Evolutionary conservation across 2,113 vertebrate genomes (phyloP).

Genomic region (Odocoileus virginianus): DNA sequence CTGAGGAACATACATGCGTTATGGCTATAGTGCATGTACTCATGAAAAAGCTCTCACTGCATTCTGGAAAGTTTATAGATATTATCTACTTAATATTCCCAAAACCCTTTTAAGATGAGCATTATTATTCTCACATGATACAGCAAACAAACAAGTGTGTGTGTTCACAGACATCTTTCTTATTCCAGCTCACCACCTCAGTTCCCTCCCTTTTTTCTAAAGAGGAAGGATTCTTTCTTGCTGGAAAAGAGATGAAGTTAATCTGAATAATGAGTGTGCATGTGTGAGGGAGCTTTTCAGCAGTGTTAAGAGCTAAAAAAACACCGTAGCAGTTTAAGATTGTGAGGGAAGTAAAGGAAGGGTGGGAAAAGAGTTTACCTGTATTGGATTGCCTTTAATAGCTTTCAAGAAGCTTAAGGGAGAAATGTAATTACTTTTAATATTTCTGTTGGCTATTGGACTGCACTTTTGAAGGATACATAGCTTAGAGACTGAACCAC

Average conservation of each 20-base stretch:
- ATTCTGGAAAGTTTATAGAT: neutral
- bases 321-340: neutral
- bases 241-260: neutral
- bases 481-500: neutral
- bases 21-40: accelerated
- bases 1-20: neutral
- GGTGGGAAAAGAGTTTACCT: neutral
- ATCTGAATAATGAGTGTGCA: neutral
- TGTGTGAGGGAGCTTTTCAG: neutral
- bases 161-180: neutral
- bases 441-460: neutral
- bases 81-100: neutral
- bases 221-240: neutral
- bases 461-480: neutral
- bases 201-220: neutral
- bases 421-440: neutral
- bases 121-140: neutral
- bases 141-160: neutral
- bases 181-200: neutral
- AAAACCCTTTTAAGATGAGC: neutral
- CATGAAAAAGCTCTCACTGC: neutral
- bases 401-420: neutral
- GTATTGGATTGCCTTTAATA: neutral
- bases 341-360: neutral
- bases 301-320: neutral